Conservation (phyloP, 2,888 invertebrate species). For the Macrosoma leucophasiata region DNA sequence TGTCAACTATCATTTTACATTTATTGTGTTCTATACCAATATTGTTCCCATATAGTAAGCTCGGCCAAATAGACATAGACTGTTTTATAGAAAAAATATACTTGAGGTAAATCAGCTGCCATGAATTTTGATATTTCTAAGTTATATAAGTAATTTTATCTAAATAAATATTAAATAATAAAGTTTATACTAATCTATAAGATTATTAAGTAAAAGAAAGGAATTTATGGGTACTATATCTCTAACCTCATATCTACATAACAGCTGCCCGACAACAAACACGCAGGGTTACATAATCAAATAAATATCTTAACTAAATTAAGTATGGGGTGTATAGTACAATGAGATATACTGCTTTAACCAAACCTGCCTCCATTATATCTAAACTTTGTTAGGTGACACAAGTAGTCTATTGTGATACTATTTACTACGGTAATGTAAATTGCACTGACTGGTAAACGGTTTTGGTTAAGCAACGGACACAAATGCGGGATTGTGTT, state of each 20-base stretch:
- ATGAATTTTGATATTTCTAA: no score
- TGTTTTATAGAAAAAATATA: constrained; percentile 37
- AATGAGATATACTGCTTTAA: no score
- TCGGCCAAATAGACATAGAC: constrained; percentile 51
- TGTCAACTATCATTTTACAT: constrained; percentile 39
- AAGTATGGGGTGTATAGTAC: no score
- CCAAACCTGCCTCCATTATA: constrained; percentile 34
- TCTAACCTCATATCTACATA: constrained; percentile 46
- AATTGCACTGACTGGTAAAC: no score
- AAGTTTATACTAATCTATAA: constrained; percentile 3
- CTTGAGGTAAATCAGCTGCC: constrained; percentile 56
- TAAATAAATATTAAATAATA: constrained; percentile 6
- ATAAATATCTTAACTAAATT: no score
- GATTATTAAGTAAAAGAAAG: constrained; percentile 11
- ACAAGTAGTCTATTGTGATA: constrained; percentile 29
- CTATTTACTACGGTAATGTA: no score
- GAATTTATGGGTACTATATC: constrained; percentile 33
- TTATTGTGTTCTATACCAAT: constrained; percentile 49
- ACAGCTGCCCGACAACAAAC: constrained; percentile 58
- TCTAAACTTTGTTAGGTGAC: constrained; percentile 30
- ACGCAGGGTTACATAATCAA: constrained; percentile 39
- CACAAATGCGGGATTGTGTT: no score
- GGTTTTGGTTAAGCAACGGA: no score
- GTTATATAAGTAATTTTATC: no score
- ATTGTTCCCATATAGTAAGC: constrained; percentile 72